Conservation (phyloP, 2,113 vertebrate species). For the Scomber colias region DNA sequence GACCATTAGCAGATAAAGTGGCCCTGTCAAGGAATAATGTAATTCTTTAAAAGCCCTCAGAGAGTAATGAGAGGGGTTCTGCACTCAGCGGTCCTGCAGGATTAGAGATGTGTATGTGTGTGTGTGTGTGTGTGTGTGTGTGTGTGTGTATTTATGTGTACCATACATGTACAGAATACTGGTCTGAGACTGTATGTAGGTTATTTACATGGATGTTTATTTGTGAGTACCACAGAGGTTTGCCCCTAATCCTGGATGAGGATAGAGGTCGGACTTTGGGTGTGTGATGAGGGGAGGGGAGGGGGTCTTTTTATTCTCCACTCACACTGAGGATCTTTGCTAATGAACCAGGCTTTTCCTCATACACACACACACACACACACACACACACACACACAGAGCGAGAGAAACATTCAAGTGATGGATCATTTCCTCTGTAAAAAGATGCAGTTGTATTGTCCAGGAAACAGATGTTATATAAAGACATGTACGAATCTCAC, state of each 20-base stretch:
- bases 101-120: neutral
- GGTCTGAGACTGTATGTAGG: neutral
- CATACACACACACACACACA: slow-evolving; percentile 10
- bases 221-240: slow-evolving; percentile 7
- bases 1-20: slow-evolving; percentile 73
- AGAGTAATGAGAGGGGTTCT: slow-evolving; percentile 47
- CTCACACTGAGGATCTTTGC: slow-evolving; percentile 26
- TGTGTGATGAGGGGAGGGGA: neutral
- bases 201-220: slow-evolving; percentile 14
- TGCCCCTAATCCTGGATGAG: slow-evolving; percentile 19
- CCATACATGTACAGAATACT: neutral
- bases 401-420: neutral
- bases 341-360: slow-evolving; percentile 34
- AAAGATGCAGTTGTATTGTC: neutral
- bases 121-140: neutral
- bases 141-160: neutral
- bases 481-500: neutral
- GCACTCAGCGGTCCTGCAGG: slow-evolving; percentile 5
- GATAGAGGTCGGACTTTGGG: slow-evolving; percentile 1
- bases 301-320: neutral
- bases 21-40: slow-evolving; percentile 50
- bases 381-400: neutral
- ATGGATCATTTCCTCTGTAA: slow-evolving; percentile 1
- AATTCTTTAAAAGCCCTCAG: slow-evolving; percentile 74
- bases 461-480: slow-evolving; percentile 14